Evolutionary conservation across 2,797 vertebrate genomes (phyloP).

Genomic region (Cercopithecus neglectus): DNA sequence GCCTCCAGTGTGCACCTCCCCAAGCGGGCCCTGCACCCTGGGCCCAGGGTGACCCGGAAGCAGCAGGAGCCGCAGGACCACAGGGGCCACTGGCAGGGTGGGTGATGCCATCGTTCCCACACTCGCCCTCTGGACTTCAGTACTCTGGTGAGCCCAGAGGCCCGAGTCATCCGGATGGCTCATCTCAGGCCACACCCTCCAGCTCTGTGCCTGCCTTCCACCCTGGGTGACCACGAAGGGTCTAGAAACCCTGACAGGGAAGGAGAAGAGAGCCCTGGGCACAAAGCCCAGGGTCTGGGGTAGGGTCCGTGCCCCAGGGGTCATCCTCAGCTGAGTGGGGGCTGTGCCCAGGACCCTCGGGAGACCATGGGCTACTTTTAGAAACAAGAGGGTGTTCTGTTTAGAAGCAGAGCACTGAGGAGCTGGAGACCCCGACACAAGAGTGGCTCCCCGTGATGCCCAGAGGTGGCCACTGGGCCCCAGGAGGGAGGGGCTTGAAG

Average conservation of each 20-base stretch:
- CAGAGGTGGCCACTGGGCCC: fast-evolving
- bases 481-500: fast-evolving
- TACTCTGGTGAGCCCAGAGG: not conserved
- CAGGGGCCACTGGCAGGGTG: not conserved
- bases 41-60: fast-evolving
- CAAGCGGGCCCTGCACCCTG: not conserved
- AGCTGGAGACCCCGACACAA: fast-evolving
- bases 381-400: not conserved
- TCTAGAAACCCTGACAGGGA: not conserved
- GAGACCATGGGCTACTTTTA: not conserved
- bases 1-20: not conserved
- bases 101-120: fast-evolving
- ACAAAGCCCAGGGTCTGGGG: not conserved
- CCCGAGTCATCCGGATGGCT: not conserved
- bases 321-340: not conserved
- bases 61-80: fast-evolving
- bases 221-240: not conserved
- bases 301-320: fast-evolving
- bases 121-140: fast-evolving
- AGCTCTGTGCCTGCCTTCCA: not conserved
- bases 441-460: fast-evolving
- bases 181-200: not conserved
- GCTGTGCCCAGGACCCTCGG: not conserved
- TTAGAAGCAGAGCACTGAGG: not conserved
- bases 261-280: not conserved